A percentile compares a stretch with the other conserved stretches of the same genome.
phyloP scores from a whole-genome alignment of 2,888 invertebrate genomes.

The Drosophila siamana region DNA sequence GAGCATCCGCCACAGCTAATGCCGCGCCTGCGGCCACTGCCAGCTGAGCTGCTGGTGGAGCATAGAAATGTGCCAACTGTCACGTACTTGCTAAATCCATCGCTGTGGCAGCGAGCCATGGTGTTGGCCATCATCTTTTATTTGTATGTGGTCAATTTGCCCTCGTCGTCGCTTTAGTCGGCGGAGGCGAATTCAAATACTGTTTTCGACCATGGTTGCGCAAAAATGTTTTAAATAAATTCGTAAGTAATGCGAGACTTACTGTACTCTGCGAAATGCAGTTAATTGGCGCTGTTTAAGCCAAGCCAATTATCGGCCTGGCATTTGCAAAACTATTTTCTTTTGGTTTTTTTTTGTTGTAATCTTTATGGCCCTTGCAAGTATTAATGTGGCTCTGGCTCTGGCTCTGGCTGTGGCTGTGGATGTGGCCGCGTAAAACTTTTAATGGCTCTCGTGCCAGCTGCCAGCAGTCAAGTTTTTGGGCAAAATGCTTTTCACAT shows the following conservation, averaged over 20 bases:
- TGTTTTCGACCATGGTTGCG: neutral
- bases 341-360: slow-evolving; percentile 17
- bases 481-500: slow-evolving; percentile 34
- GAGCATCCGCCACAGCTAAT: slow-evolving; percentile 21
- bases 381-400: slow-evolving; percentile 61
- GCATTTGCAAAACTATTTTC: slow-evolving; percentile 75
- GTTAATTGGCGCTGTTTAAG: slow-evolving; percentile 29
- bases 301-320: slow-evolving; percentile 67
- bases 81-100: neutral
- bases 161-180: neutral
- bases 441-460: slow-evolving; percentile 74
- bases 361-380: slow-evolving; percentile 69
- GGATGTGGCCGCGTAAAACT: slow-evolving; percentile 58
- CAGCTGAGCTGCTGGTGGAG: slow-evolving; percentile 28
- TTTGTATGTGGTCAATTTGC: slow-evolving; percentile 14
- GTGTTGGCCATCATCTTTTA: slow-evolving; percentile 18
- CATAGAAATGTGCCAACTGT: neutral
- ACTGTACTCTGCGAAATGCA: neutral
- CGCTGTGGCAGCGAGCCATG: slow-evolving; percentile 32
- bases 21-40: slow-evolving; percentile 45
- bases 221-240: slow-evolving; percentile 19
- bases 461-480: slow-evolving; percentile 62
- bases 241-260: neutral
- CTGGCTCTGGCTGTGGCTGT: slow-evolving; percentile 51
- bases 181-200: neutral